These are phyloP conservation scores for Scalopus aquaticus DNA, from an alignment of 2,113 vertebrate genomes.

Conservation along the genomic window DNA sequence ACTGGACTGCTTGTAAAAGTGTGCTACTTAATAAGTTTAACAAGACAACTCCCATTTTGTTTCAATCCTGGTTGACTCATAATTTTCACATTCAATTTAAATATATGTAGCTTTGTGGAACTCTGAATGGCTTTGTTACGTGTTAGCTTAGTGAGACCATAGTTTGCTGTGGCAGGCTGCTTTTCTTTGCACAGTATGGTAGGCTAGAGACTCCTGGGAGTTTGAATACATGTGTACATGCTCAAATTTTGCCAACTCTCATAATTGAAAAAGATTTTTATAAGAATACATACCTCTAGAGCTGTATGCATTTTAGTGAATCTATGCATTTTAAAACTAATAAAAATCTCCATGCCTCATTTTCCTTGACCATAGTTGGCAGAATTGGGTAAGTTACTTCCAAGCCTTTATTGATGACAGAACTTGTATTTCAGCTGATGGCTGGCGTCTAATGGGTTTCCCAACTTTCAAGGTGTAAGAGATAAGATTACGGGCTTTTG, in stretches of 20 bases:
- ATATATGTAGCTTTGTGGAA: slow-evolving; percentile 25
- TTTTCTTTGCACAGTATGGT: neutral
- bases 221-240: neutral
- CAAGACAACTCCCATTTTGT: slow-evolving; percentile 26
- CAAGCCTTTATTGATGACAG: neutral
- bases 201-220: neutral
- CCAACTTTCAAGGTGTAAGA: slow-evolving; percentile 18
- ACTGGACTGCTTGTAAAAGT: neutral
- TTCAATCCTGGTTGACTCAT: slow-evolving; percentile 23
- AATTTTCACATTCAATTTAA: slow-evolving; percentile 28
- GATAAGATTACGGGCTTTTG: neutral
- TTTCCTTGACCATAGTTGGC: slow-evolving; percentile 32
- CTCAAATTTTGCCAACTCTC: neutral
- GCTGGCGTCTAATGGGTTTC: neutral
- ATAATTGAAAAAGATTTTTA: slow-evolving; percentile 30
- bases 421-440: neutral
- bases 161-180: neutral
- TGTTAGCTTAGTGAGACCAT: slow-evolving; percentile 5
- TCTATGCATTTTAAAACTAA: neutral
- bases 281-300: neutral
- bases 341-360: neutral
- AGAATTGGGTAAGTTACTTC: slow-evolving; percentile 22
- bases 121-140: slow-evolving; percentile 2
- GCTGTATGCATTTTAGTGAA: neutral
- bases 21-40: slow-evolving; percentile 33